A percentile compares a stretch with the other conserved stretches of the same genome.
Evolutionary conservation across 2,888 invertebrate genomes (phyloP).

Genomic region (Imbricaverruca yamaguchii): DNA sequence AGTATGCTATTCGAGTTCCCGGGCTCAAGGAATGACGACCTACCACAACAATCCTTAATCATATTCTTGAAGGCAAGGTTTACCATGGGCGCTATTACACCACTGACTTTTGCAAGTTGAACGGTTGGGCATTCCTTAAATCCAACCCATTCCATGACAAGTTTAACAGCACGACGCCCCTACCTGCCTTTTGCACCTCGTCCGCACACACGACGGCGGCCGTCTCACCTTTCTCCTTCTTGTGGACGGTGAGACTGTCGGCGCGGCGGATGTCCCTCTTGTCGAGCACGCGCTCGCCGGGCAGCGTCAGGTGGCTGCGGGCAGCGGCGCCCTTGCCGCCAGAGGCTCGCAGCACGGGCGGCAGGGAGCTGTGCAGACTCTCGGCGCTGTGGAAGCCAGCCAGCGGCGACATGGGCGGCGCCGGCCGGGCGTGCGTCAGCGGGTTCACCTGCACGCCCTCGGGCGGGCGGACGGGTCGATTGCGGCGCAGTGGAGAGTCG

Average conservation of each 20-base stretch:
- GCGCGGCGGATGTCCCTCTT: neutral
- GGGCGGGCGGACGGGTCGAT: neutral
- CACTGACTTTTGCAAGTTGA: no score
- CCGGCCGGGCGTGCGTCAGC: constrained; percentile 7
- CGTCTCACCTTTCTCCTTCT: constrained; percentile 3
- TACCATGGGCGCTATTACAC: no score
- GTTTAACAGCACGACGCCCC: no score
- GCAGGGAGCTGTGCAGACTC: constrained; percentile 14
- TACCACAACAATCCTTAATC: no score
- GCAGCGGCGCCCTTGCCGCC: neutral
- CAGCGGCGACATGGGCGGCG: neutral
- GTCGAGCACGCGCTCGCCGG: neutral
- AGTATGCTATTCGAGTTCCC: no score
- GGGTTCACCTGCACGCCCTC: constrained; percentile 16
- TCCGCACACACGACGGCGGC: no score
- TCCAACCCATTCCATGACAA: no score
- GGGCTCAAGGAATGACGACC: no score
- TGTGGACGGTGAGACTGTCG: constrained; percentile 2
- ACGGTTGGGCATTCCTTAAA: no score
- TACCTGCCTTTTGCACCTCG: no score
- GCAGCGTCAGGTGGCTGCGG: constrained; percentile 8
- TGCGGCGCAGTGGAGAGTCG: constrained; percentile 5
- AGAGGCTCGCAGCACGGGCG: constrained; percentile 11
- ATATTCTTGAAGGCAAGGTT: no score
- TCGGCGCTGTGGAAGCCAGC: constrained; percentile 20